Percentiles rank a stretch among this genome's conserved stretches.
Conservation (phyloP, 1,140 invertebrate species). For the Orius insidiosus region DNA sequence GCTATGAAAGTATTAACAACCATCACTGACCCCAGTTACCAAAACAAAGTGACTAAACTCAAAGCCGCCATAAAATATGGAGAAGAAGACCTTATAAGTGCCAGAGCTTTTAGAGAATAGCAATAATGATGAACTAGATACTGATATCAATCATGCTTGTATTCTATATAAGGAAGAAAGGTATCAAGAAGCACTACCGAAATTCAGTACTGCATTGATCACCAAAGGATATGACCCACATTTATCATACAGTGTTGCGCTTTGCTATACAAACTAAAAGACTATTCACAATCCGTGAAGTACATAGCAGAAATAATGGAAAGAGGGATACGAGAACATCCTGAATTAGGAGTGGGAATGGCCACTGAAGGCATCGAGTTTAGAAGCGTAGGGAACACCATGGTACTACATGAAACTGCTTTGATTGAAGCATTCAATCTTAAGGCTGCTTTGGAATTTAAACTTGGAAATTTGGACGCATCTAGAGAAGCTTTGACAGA, state of each 20-base stretch:
- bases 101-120: slow-evolving; percentile 80
- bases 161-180: slow-evolving; percentile 81
- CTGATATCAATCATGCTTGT: slow-evolving; percentile 92
- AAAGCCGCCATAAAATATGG: slow-evolving; percentile 96
- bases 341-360: slow-evolving; percentile 92
- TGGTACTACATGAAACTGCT: slow-evolving; percentile 89
- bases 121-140: slow-evolving; percentile 75
- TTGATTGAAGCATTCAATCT: slow-evolving; percentile 97
- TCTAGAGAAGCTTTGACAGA: slow-evolving; percentile 89
- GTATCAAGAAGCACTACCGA: slow-evolving; percentile 82
- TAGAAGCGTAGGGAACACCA: slow-evolving; percentile 90
- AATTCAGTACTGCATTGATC: slow-evolving; percentile 79
- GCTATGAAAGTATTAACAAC: slow-evolving; percentile 71
- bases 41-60: slow-evolving; percentile 64
- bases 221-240: slow-evolving; percentile 77
- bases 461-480: slow-evolving; percentile 83
- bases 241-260: slow-evolving; percentile 87
- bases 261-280: slow-evolving; percentile 92
- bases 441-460: slow-evolving; percentile 96
- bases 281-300: slow-evolving; percentile 79
- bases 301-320: slow-evolving; percentile 93
- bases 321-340: slow-evolving; percentile 88
- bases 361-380: slow-evolving; percentile 95
- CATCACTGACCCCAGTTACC: slow-evolving; percentile 53
- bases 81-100: slow-evolving; percentile 81